These are phyloP conservation scores for Willowsia nigromaculata DNA, from an alignment of 2,888 invertebrate species.

Conservation along the genomic window DNA sequence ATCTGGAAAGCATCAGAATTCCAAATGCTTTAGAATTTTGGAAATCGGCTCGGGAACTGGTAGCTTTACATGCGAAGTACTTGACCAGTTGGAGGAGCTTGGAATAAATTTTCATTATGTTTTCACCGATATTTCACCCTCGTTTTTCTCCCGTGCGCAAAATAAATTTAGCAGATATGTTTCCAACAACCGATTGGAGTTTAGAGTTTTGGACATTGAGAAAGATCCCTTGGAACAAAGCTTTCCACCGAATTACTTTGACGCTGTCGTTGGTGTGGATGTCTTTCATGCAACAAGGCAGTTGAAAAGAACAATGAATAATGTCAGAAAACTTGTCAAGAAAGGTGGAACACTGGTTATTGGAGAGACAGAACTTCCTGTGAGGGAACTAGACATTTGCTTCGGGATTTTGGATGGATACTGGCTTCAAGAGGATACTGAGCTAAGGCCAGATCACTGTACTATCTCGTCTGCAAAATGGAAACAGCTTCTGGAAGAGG, in stretches of 20 bases:
- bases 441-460: conserved; percentile 24
- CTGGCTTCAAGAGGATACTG: conserved; percentile 27
- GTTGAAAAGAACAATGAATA: not conserved
- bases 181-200: not conserved
- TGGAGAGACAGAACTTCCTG: not conserved
- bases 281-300: conserved; percentile 46
- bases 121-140: conserved; percentile 59
- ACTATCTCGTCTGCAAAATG: not conserved
- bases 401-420: too few species aligned
- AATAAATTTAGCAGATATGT: not conserved
- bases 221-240: conserved; percentile 54
- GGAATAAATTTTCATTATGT: conserved; percentile 30
- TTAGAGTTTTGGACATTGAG: conserved; percentile 42
- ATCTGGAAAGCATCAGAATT: too few species aligned
- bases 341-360: conserved; percentile 30
- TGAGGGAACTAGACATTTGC: not conserved
- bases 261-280: conserved; percentile 51
- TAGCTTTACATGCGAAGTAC: not conserved
- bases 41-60: conserved; percentile 62
- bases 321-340: not conserved
- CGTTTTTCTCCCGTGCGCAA: conserved; percentile 21
- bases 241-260: conserved; percentile 47
- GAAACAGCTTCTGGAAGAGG: not conserved
- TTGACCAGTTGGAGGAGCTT: not conserved
- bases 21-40: not conserved